Evolutionary conservation across 1,140 invertebrate species (phyloP), one percentile per base, ranked within the genome.

Genomic region (Camponotus pennsylvanicus): DNA sequence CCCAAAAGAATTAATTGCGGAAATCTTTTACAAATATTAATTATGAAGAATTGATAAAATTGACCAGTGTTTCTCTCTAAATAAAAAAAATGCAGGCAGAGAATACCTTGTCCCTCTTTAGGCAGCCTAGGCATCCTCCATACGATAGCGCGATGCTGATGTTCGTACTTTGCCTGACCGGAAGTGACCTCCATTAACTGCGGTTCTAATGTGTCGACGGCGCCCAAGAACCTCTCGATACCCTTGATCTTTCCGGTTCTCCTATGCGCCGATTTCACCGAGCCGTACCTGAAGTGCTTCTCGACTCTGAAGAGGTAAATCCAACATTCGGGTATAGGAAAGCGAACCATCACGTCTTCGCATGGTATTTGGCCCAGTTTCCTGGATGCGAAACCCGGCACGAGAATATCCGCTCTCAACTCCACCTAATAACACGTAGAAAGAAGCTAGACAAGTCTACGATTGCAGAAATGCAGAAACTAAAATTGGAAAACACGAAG

Each of bases 301-400:
- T 99, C 99, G 27, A 99, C 98, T 86, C 99, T 96, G 95, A 99
- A 99, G 91, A 99, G 96, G 95, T 99, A 99, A 91, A 99, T 99
- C 99, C 99, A 99, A 92, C 98, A 98, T 95, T 99, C 99, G 37
- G 99, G 99, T 88, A 99, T 98, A 6, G 99, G 99, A 94, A 99
- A 99, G 77, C 98, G 96, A 57, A 99, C 98, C 92, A 98, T 97
- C 61, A 99, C 99, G 95, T 99, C 99, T 95, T 99, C 98, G 95
- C 99, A 99, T 67, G 98, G 99, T 89, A 99, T 97, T 94, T 98
- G 98, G 8, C 99, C 98, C 69, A 99, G 96, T 95, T 99, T 99
- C 92, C 99, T 97, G 82, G 98, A 99, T 55, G 98, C 97, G 94
- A 99, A 99, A 18, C 99, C 99, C 15, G 99, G 99, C 52, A 99